Conservation (phyloP, 1,140 invertebrate species). For the Eupeodes corollae region DNA sequence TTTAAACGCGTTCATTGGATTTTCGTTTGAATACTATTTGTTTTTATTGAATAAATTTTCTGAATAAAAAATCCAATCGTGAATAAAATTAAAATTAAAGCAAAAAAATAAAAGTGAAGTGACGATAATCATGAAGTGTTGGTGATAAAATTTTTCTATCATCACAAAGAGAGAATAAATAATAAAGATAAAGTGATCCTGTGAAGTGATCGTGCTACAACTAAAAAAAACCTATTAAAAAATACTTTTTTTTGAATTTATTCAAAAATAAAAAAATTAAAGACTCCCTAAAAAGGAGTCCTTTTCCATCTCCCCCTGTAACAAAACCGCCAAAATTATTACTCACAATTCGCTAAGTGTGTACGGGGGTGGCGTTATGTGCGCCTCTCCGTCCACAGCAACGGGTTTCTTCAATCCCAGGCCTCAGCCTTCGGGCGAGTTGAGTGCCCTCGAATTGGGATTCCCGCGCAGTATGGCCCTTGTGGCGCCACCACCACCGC, state of each 20-base stretch:
- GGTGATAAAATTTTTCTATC: too few relatives aligned
- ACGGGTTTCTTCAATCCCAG: slow-evolving; percentile 37
- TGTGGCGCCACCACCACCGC: slow-evolving; percentile 51
- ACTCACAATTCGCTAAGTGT: slow-evolving; percentile 38
- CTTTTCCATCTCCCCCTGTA: neutral
- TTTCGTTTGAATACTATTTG: too few relatives aligned
- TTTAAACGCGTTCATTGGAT: too few relatives aligned
- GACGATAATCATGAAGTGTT: too few relatives aligned
- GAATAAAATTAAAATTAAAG: too few relatives aligned
- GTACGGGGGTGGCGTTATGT: slow-evolving; percentile 38
- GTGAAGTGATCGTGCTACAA: neutral
- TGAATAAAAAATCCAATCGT: too few relatives aligned
- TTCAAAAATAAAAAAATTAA: neutral
- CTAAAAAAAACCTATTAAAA: neutral
- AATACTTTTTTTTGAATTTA: neutral
- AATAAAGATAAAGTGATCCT: neutral
- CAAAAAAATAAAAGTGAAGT: too few relatives aligned
- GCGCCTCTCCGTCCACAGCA: slow-evolving; percentile 38
- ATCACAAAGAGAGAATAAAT: neutral
- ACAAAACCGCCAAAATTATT: slow-evolving; percentile 38
- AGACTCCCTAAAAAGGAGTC: neutral
- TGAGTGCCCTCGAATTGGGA: slow-evolving; percentile 45
- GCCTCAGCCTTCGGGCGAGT: slow-evolving; percentile 35
- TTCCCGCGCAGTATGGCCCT: slow-evolving; percentile 56
- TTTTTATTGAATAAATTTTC: too few relatives aligned